phyloP scores from a whole-genome alignment of 2,797 vertebrate species.

The Phrynocephalus guinanensis region DNA sequence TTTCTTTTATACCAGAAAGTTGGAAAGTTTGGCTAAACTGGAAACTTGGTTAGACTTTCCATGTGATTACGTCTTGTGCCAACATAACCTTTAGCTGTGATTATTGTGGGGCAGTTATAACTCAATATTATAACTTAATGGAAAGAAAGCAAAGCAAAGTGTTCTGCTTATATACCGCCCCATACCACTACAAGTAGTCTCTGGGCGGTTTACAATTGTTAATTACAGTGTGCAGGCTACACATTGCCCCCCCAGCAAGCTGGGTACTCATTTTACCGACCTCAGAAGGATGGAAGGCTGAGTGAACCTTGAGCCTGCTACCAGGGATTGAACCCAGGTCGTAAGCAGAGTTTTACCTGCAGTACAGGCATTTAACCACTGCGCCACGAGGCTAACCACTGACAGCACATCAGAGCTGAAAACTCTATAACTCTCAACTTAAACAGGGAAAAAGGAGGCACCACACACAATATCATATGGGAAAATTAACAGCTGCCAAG shows the following conservation, averaged over 20 bases:
- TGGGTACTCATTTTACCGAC: no score
- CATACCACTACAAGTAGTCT: no score
- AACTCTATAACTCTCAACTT: background rate
- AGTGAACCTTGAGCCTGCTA: no score
- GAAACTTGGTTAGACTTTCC: background rate
- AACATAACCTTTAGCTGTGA: background rate
- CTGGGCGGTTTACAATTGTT: no score
- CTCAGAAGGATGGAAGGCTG: no score
- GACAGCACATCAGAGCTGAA: background rate
- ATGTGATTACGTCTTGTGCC: background rate
- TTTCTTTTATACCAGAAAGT: background rate
- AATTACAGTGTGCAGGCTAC: no score
- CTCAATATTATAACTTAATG: background rate
- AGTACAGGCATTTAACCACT: no score
- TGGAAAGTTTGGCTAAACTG: background rate
- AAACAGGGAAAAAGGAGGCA: background rate
- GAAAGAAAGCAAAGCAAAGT: no score
- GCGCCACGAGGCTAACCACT: background rate
- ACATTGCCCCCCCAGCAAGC: no score
- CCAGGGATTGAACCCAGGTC: no score
- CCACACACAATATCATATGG: background rate
- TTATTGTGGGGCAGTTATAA: background rate
- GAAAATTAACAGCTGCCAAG: background rate
- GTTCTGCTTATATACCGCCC: no score
- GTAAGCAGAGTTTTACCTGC: no score